Base-by-base conservation (phyloP, 2,888 invertebrate species). In the Rotaria magnacalcarata region DNA sequence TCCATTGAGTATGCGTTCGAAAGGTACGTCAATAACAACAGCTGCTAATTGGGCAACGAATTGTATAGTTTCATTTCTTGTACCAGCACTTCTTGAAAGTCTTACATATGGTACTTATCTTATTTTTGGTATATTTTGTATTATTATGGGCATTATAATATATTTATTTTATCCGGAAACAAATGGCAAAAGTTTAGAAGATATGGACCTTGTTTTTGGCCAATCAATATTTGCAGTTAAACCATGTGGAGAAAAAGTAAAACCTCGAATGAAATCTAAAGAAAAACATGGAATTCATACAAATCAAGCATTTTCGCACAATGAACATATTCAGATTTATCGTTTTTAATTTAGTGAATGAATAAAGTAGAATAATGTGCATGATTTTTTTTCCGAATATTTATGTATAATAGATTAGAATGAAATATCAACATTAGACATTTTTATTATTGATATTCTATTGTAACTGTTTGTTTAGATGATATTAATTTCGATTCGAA, bases 131-230 rank as follows among this genome's bases (percentile, higher is more conserved):
- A 60, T 60, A 24, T 60, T 60, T 7, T 60, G 60, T 60, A n/a
- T 60, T 60, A 60, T 16, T 24, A 60, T 60, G 60, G 24, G 11
- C n/a, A 27, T n/a, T 10, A 10, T 24, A 7, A 27, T 60, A 24
- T 60, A n/a, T n/a, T 11, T 60, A 14, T 34, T 80, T n/a, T 24
- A 56, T 41, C 75, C 43, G 5, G 56, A 80, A 43, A 41, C 85
- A n/a, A 43, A 34, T 24, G 43, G 75, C 34, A 27, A 24, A n/a
- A 27, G 50, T 27, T 85, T 56, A 43, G 85, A 85, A 52, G 85
- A 86, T 50, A 54, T 86, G 24, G 86, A 86, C 75, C 67, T 60
- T 84, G 86, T 86, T 21, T 60, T 60, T 60, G 47, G 47, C 47
- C 43, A 24, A 14, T 80, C 80, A 24, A 11, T 47, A 80, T 43